Percentiles rank a stretch among this genome's conserved stretches.
phyloP scores from a whole-genome alignment of 2,888 invertebrate species.

The Uropetala carovei region DNA sequence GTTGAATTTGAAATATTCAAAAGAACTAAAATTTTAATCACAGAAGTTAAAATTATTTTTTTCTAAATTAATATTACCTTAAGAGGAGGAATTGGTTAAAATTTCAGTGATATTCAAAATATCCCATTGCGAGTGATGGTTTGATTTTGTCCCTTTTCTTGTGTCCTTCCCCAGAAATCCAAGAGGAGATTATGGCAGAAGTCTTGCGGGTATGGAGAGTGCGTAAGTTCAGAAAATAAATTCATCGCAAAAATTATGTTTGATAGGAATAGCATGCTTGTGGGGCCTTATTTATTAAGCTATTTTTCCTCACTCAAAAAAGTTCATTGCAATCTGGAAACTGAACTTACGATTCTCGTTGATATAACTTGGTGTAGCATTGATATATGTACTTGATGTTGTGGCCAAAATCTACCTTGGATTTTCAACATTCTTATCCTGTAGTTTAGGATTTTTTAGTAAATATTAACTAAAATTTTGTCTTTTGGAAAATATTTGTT shows the following conservation, averaged over 20 bases:
- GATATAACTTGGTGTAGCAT: background rate
- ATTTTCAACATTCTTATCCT: slow-evolving; percentile 20
- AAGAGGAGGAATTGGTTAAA: background rate
- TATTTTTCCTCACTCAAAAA: slow-evolving; percentile 16
- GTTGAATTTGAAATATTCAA: too few relatives aligned
- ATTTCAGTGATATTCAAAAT: background rate
- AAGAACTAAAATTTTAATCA: too few relatives aligned
- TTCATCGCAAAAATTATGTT: slow-evolving; percentile 33
- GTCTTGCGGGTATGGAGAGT: slow-evolving; percentile 61
- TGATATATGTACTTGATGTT: background rate
- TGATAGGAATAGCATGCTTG: slow-evolving; percentile 55
- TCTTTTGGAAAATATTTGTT: background rate
- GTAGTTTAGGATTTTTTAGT: background rate
- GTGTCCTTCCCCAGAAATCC: slow-evolving; percentile 62
- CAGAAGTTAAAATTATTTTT: too few relatives aligned
- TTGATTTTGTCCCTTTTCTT: slow-evolving; percentile 54
- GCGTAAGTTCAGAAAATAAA: slow-evolving; percentile 62
- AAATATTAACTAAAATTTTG: background rate
- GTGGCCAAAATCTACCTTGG: slow-evolving; percentile 19
- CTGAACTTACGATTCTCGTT: slow-evolving; percentile 56
- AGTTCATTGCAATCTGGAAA: slow-evolving; percentile 11
- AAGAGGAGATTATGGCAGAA: slow-evolving; percentile 62
- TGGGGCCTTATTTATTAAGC: slow-evolving; percentile 38
- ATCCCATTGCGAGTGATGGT: background rate
- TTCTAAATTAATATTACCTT: too few relatives aligned